Evolutionary conservation across 1,140 invertebrate genomes (phyloP), one percentile per base, ranked within the genome.

Genomic region (Ylistrum balloti): DNA sequence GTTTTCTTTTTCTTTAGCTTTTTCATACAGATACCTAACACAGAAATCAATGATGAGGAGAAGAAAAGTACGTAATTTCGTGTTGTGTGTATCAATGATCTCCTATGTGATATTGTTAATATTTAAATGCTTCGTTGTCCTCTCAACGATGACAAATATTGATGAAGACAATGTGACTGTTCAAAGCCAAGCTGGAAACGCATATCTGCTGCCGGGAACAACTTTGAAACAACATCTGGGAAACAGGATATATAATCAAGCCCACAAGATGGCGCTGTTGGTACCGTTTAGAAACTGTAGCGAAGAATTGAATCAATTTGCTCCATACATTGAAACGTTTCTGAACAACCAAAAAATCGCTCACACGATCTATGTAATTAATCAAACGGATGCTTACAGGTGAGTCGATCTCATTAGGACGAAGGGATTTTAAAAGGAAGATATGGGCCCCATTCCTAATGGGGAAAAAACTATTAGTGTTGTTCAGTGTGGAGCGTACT

Each of bases 261-360:
- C 56, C n/a, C 95, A 95, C 92, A 95, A 95, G 92, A 96, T 99
- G 93, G 98, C 98, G 88, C 97, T 99, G 89, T 96, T 99, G 91
- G 98, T 99, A 89, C 99, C 99, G 93, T 99, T 98, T 96, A 97
- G 99, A 95, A 98, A 99, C 96, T 97, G 99, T 90, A 99, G 99
- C 96, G 98, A 99, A 94, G 99, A 99, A 96, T 96, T 99, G 5
- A 93, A 99, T 35, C 97, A 97, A 94, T 99, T 99, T 97, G 98
- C 97, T 33, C 99, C 99, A 33, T 98, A 99, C 95, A 98, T 99
- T 96, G 97, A 98, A 93, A 96, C 97, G 87, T 99, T 99, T 96
- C 96, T 99, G 20, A 97, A 97, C 89, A 97, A 97, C 88, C 98
- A 99, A 96, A 97, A 97, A 91, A 97, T 99, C 89, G 96, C 97